These are phyloP conservation scores for Paraescarpia echinospica DNA, from an alignment of 1,140 invertebrate species.

Conservation along the genomic window DNA sequence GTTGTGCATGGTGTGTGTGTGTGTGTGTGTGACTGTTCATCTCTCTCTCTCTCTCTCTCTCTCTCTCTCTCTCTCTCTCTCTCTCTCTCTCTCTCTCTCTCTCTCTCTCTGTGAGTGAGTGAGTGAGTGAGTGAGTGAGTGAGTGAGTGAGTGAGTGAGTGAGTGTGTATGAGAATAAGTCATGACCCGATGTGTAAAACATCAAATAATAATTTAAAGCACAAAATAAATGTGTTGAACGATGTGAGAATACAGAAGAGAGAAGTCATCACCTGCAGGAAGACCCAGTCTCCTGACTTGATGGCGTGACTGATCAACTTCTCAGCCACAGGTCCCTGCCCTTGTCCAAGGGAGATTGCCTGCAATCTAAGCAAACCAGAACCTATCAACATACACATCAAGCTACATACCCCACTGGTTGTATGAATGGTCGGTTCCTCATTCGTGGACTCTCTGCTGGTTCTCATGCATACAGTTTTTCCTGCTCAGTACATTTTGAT, in stretches of 20 bases:
- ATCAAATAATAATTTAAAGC: too few species aligned
- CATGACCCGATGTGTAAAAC: too few species aligned
- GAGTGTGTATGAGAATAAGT: too few species aligned
- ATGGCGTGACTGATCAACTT: constrained; percentile 54
- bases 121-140: too few species aligned
- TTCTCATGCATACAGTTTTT: background rate
- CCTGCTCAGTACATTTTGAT: background rate
- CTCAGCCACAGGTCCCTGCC: constrained; percentile 60
- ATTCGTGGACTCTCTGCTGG: background rate
- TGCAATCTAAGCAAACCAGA: constrained; percentile 54
- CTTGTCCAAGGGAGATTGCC: constrained; percentile 61
- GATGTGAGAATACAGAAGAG: background rate
- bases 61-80: too few species aligned
- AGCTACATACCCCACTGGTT: background rate
- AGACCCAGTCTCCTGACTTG: constrained; percentile 58
- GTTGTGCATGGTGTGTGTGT: too few species aligned
- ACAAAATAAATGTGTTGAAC: too few species aligned
- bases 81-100: too few species aligned
- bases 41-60: too few species aligned
- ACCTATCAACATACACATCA: background rate
- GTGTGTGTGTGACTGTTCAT: too few species aligned
- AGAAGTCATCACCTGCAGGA: constrained; percentile 51
- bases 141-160: too few species aligned
- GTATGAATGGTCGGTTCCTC: background rate
- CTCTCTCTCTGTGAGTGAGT: too few species aligned